Percentiles rank a stretch among this genome's conserved stretches.
phyloP scores from a whole-genome alignment of 2,113 vertebrate genomes.

The Upupa epops region DNA sequence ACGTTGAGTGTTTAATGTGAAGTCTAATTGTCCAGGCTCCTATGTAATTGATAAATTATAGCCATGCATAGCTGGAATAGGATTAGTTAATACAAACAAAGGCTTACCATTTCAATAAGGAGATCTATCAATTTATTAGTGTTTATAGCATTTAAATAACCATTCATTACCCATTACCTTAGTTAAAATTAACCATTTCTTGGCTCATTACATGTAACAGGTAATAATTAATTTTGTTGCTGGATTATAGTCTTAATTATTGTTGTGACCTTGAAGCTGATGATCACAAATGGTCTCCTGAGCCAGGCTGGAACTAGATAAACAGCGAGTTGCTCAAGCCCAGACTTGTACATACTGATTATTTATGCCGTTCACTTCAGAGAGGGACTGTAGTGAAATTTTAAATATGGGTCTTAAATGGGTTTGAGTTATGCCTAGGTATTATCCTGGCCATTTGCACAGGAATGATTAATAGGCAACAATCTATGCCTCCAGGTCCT shows the following conservation, averaged over 20 bases:
- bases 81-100: background rate
- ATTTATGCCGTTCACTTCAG: background rate
- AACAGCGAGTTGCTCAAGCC: background rate
- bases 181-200: background rate
- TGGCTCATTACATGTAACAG: background rate
- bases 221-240: background rate
- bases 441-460: background rate
- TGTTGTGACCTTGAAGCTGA: background rate
- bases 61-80: background rate
- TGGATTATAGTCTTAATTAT: background rate
- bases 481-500: background rate
- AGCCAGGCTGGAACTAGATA: background rate
- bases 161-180: background rate
- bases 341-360: background rate
- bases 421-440: background rate
- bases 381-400: background rate
- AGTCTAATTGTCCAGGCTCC: background rate
- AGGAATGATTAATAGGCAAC: background rate
- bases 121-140: background rate
- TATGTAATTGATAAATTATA: background rate
- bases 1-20: background rate
- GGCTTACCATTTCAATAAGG: background rate
- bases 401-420: background rate
- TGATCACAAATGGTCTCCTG: background rate
- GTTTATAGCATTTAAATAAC: background rate